Percentiles rank a stretch among this genome's conserved stretches.
Conservation (phyloP, 2,888 invertebrate genomes). For the Polymixis lichenea region DNA sequence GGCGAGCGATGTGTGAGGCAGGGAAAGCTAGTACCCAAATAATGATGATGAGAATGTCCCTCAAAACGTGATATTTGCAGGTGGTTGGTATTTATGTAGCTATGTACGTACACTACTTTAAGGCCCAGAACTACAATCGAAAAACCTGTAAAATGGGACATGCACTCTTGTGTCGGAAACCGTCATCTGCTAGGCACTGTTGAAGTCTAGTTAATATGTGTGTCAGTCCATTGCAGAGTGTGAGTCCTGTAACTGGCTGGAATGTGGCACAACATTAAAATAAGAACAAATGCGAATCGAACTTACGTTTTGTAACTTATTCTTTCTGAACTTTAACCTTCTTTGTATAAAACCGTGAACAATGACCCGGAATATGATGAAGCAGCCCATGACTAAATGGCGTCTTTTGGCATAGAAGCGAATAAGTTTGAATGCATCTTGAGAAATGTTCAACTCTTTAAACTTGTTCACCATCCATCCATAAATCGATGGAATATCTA, state of each 20-base stretch:
- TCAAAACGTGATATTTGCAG: neutral
- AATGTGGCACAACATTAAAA: neutral
- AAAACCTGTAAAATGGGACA: neutral
- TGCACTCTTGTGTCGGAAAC: neutral
- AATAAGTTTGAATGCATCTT: constrained; percentile 25
- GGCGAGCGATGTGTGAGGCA: no score
- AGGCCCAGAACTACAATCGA: no score
- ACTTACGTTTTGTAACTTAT: constrained; percentile 14
- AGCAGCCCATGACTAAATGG: constrained; percentile 13
- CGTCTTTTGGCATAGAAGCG: constrained; percentile 22
- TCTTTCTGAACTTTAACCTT: constrained; percentile 7
- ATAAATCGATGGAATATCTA: constrained; percentile 13
- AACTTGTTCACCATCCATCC: constrained; percentile 15
- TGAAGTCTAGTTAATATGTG: neutral
- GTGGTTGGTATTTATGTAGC: neutral
- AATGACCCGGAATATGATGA: constrained; percentile 8
- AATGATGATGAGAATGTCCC: neutral
- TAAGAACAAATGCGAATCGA: neutral
- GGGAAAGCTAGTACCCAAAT: neutral
- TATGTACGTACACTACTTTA: neutral
- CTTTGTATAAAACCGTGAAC: constrained; percentile 13
- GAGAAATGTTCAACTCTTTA: constrained; percentile 14
- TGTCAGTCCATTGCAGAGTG: neutral
- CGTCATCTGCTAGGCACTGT: neutral
- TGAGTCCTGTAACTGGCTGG: neutral